Evolutionary conservation across 2,797 vertebrate species (phyloP).

Genomic region (Fistularia commersonii): DNA sequence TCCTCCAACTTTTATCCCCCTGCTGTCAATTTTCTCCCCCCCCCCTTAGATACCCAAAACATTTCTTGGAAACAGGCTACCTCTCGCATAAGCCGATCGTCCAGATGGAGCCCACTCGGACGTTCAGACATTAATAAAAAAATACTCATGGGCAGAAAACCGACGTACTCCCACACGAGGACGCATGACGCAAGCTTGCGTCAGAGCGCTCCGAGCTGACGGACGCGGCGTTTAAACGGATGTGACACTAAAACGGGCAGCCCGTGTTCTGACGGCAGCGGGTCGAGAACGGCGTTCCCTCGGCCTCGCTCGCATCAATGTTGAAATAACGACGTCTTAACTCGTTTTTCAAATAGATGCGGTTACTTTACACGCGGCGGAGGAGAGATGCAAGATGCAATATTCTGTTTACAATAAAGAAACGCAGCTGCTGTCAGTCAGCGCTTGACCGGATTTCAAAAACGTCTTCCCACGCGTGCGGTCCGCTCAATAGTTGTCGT

Average conservation of each 20-base stretch:
- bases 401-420: background rate
- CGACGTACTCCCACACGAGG: slow-evolving; percentile 5
- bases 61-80: slow-evolving; percentile 18
- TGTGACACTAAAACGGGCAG: slow-evolving; percentile 49
- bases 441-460: slow-evolving; percentile 28
- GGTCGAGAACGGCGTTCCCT: slow-evolving; percentile 18
- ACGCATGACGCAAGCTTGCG: slow-evolving; percentile 10
- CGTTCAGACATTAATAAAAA: slow-evolving; percentile 28
- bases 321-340: slow-evolving; percentile 44
- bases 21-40: too few species aligned
- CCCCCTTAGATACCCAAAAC: slow-evolving; percentile 2
- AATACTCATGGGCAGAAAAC: background rate
- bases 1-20: too few species aligned
- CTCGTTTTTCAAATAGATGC: slow-evolving; percentile 62
- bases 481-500: slow-evolving; percentile 27
- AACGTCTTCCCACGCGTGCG: slow-evolving; percentile 24
- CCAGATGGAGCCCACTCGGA: too few species aligned
- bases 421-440: slow-evolving; percentile 48
- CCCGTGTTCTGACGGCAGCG: slow-evolving; percentile 12
- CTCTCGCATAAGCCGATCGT: background rate
- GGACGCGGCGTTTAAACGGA: slow-evolving; percentile 43
- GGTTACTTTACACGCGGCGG: slow-evolving; percentile 41
- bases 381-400: slow-evolving; percentile 36
- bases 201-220: slow-evolving; percentile 2
- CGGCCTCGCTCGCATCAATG: slow-evolving; percentile 27